Evolutionary conservation across 2,797 vertebrate genomes (phyloP), one percentile per base, ranked within the genome.

Genomic region (Chrosomus eos): DNA sequence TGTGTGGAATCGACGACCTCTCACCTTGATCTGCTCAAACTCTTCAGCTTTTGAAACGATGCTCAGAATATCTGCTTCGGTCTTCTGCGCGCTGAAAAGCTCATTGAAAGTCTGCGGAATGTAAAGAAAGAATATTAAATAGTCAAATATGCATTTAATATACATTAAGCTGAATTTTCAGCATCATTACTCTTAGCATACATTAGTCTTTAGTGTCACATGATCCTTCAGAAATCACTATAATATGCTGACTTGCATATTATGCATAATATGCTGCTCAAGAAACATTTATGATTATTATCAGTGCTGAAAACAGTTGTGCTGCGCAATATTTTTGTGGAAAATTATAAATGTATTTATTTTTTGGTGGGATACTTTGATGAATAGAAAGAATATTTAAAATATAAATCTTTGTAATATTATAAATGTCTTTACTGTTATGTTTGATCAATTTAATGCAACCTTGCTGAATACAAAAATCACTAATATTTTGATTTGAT

Each of bases 11-110:
- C 3, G 16, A 19, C 31, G 45, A 26, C 7, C 19, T 58, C 94
- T 95, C 94, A 99, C 98, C 97, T 99, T 99, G 51, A 99, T 96
- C 92, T 99, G 98, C 60, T 99, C 97, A 89, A 99, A 99, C 93
- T 99, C 98, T 92, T 99, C 98, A 3, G 98, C 97, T 93, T 98
- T 99, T 68, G 98, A 99, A 19, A 99, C 97, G 60, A 99, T 97
- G 74, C 95, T 95, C 91, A 99, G 93, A 90, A 99, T 97, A 89
- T 99, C 97, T 0, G 95, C 96, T 88, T 99, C 98, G 0, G 97
- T 99, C 91, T 96, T 97, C 91, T 99, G 98, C 55, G 98, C 96
- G 93, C 95, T 96, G 90, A 99, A 99, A 73, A 94, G 93, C 89
- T 99, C 97, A 89, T 99, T 99, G 95, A 99, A 99, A 4, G 97